Evolutionary conservation across 2,797 vertebrate genomes (phyloP).

Genomic region (Tenualosa ilisha): DNA sequence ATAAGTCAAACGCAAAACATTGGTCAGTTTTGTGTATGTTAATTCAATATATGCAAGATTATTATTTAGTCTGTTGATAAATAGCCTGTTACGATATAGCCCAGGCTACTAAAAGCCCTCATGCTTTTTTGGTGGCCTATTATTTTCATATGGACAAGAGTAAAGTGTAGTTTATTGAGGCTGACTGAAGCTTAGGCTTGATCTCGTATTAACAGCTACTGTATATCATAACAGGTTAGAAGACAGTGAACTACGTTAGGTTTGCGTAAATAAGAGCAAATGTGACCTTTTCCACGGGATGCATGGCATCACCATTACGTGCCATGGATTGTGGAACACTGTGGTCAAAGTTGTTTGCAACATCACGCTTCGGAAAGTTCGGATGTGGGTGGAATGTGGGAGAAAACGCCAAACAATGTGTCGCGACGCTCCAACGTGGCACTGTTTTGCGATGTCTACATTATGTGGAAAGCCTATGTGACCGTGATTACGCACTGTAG

Average conservation of each 20-base stretch:
- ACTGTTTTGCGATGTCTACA: not conserved
- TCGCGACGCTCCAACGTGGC: not conserved
- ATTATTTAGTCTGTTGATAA: not conserved
- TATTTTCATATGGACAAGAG: not conserved
- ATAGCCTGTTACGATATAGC: not conserved
- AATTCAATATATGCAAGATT: not conserved
- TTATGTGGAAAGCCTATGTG: not conserved
- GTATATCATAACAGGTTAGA: not conserved
- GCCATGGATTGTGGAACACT: not conserved
- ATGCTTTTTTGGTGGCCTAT: not conserved
- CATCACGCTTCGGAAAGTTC: not conserved
- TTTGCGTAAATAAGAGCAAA: not conserved
- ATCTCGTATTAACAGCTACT: not conserved
- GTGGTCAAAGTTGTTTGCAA: constrained; percentile 5
- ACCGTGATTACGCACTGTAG: not conserved
- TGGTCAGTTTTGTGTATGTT: not conserved
- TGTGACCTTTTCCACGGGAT: not conserved
- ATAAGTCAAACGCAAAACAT: not conserved
- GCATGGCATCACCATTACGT: not conserved
- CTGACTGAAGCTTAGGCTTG: not conserved
- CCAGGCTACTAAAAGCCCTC: too few relatives aligned
- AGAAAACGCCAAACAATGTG: not conserved
- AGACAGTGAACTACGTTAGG: not conserved
- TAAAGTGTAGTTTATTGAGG: not conserved
- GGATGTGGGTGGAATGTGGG: not conserved